A percentile compares a stretch with the other conserved stretches of the same genome.
Conservation (phyloP, 2,113 vertebrate genomes). For the Lethenteron reissneri region DNA sequence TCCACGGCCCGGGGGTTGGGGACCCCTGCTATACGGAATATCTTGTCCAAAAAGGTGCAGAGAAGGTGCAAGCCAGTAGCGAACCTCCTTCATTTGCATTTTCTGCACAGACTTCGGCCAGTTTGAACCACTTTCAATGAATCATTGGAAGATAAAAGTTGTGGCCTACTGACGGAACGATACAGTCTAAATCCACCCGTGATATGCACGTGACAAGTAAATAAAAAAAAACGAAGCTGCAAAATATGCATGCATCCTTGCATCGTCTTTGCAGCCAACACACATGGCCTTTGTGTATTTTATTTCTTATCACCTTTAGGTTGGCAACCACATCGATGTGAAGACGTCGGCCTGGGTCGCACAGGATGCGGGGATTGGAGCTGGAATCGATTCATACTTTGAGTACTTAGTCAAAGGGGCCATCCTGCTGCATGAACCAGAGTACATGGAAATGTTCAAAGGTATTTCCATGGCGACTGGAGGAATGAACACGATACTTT, state of each 20-base stretch:
- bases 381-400: constrained; percentile 85
- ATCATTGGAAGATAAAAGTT: too few relatives aligned
- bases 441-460: constrained; percentile 66
- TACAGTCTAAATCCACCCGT: too few relatives aligned
- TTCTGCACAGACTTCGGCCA: too few relatives aligned
- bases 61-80: too few relatives aligned
- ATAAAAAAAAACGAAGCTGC: neutral
- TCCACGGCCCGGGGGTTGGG: too few relatives aligned
- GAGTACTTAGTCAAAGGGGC: constrained; percentile 93
- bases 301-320: constrained; percentile 26
- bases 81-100: too few relatives aligned
- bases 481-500: too few relatives aligned
- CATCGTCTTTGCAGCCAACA: neutral
- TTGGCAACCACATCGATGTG: constrained; percentile 90
- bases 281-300: neutral
- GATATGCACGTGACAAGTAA: too few relatives aligned
- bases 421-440: constrained; percentile 67
- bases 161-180: too few relatives aligned
- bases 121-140: too few relatives aligned
- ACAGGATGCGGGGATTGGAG: constrained; percentile 82
- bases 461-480: constrained; percentile 17
- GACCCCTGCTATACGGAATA: too few relatives aligned
- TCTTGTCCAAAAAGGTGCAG: too few relatives aligned
- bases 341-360: constrained; percentile 84
- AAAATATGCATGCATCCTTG: neutral